phyloP scores from a whole-genome alignment of 2,797 vertebrate genomes.

The Enteromius radiatus region DNA sequence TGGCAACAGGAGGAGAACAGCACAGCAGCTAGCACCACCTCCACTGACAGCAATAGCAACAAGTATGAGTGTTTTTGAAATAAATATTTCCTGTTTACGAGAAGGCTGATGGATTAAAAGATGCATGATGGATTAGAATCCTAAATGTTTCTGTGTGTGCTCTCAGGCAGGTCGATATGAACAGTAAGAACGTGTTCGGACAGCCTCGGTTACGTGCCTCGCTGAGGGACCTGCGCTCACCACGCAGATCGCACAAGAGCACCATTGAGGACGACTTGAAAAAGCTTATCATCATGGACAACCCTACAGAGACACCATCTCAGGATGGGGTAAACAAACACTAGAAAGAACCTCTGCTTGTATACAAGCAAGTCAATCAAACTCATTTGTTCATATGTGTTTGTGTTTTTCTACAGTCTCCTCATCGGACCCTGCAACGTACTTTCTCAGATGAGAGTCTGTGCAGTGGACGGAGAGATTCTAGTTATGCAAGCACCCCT shows the following conservation, averaged over 20 bases:
- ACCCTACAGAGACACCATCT: constrained; percentile 74
- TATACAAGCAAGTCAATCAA: not conserved
- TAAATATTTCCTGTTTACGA: not conserved
- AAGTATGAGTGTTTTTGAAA: constrained; percentile 61
- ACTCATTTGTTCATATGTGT: constrained; percentile 19
- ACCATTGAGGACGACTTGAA: constrained; percentile 93
- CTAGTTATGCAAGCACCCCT: constrained; percentile 76
- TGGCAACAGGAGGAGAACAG: constrained; percentile 80
- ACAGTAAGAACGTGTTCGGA: constrained; percentile 91
- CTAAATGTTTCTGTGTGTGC: constrained; percentile 8
- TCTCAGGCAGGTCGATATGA: constrained; percentile 85
- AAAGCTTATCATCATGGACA: constrained; percentile 94
- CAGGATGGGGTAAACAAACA: constrained; percentile 72
- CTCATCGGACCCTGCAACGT: constrained; percentile 85
- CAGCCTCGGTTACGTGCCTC: constrained; percentile 90
- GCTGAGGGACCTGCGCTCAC: constrained; percentile 90
- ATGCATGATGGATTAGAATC: not conserved
- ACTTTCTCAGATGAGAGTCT: constrained; percentile 93
- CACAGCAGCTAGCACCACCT: constrained; percentile 66
- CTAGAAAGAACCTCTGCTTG: not conserved
- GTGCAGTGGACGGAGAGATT: constrained; percentile 87
- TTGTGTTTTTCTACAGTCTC: constrained; percentile 72
- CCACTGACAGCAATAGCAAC: constrained; percentile 70
- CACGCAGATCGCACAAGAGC: constrained; percentile 88
- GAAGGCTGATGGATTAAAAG: not conserved